phyloP scores from a whole-genome alignment of 1,140 invertebrate species.

The Drosophila baimaii region DNA sequence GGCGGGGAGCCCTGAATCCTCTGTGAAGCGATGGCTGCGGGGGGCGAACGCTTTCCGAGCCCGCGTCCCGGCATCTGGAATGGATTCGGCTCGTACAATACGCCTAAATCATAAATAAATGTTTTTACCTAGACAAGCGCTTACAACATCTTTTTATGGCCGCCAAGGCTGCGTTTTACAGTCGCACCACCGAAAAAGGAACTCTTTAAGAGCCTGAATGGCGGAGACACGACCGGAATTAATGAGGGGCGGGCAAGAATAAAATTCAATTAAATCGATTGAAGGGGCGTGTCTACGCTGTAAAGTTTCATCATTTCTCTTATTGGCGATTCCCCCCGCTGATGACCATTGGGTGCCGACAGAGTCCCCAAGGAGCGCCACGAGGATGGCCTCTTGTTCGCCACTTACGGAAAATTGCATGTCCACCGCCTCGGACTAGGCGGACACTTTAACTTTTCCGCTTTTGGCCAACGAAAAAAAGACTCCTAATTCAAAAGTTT shows the following conservation, averaged over 20 bases:
- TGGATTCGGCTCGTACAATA: conserved; percentile 10
- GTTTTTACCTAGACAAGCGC: conserved; percentile 14
- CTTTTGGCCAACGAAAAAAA: conserved; percentile 5
- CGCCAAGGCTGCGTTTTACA: conserved; percentile 25
- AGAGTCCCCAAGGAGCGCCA: conserved; percentile 1
- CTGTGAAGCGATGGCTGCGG: neutral
- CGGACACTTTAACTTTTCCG: conserved; percentile 32
- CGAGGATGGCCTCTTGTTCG: too few relatives aligned
- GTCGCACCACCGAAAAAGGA: neutral
- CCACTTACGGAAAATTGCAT: conserved; percentile 9
- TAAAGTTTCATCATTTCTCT: conserved; percentile 43
- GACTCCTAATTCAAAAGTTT: conserved; percentile 61
- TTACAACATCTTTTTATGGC: conserved; percentile 14
- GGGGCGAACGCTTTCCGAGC: neutral
- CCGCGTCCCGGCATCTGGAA: conserved; percentile 29
- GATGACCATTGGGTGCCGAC: conserved; percentile 4
- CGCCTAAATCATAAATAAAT: conserved; percentile 61
- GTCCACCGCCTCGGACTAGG: conserved; percentile 7
- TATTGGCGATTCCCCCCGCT: conserved; percentile 2
- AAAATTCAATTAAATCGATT: conserved; percentile 73
- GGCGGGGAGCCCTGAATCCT: conserved; percentile 5
- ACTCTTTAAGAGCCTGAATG: conserved; percentile 6
- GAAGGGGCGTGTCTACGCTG: conserved; percentile 7
- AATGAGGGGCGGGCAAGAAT: conserved; percentile 13
- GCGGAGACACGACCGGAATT: neutral